phyloP scores from a whole-genome alignment of 2,113 vertebrate species.

The Misgurnus mizolepis region DNA sequence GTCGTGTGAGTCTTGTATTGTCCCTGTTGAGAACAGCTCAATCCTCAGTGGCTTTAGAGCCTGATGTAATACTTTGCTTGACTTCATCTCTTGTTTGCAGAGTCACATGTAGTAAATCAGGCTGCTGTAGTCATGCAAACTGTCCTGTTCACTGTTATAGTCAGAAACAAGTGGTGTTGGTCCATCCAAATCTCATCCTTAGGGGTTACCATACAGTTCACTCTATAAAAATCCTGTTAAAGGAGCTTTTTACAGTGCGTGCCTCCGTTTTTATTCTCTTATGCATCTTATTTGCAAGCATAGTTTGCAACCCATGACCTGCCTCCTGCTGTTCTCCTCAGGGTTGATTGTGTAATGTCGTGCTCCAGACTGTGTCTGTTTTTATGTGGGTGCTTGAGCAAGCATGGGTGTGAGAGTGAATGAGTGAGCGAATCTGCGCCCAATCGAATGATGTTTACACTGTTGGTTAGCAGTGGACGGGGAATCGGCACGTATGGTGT shows the following conservation, averaged over 20 bases:
- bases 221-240: no score
- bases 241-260: no score
- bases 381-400: background rate
- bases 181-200: background rate
- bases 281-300: background rate
- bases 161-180: background rate
- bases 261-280: background rate
- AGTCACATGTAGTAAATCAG: conserved; percentile 69
- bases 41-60: conserved; percentile 63
- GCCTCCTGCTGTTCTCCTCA: background rate
- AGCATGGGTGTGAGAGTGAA: conserved; percentile 63
- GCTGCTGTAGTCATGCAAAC: conserved; percentile 40
- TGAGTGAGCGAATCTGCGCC: conserved; percentile 71
- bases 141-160: conserved; percentile 40
- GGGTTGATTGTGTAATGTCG: background rate
- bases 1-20: conserved; percentile 62
- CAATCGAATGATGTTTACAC: conserved; percentile 58
- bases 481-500: conserved; percentile 88
- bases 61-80: conserved; percentile 72
- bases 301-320: background rate
- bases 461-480: conserved; percentile 68
- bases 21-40: conserved; percentile 63
- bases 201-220: background rate
- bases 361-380: background rate
- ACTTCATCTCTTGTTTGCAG: conserved; percentile 67